A percentile compares a stretch with the other conserved stretches of the same genome.
phyloP scores from a whole-genome alignment of 2,888 invertebrate genomes.

The Bursaphelenchus okinawaensis region DNA sequence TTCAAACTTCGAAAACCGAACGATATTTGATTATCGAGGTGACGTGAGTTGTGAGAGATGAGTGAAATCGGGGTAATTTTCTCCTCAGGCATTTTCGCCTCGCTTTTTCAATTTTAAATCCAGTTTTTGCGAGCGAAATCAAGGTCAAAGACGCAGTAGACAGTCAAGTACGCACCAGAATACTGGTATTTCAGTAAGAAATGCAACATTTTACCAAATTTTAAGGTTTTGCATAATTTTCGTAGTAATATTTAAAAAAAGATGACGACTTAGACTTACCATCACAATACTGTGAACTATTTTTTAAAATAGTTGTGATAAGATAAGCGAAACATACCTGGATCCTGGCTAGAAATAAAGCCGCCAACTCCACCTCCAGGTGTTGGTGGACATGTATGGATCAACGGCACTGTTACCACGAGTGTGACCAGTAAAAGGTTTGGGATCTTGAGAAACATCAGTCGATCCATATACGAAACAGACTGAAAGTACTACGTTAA shows the following conservation, averaged over 20 bases:
- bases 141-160: background rate
- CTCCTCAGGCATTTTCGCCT: background rate
- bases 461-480: too few species aligned
- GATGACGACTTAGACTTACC: too few species aligned
- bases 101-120: background rate
- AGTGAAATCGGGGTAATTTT: background rate
- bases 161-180: background rate
- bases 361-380: conserved; percentile 25
- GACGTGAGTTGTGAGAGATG: too few species aligned
- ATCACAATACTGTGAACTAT: too few species aligned
- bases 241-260: too few species aligned
- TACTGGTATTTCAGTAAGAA: background rate
- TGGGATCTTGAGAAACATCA: background rate
- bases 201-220: background rate
- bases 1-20: too few species aligned
- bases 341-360: conserved; percentile 54
- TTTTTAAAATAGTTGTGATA: too few species aligned
- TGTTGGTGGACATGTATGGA: background rate
- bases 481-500: too few species aligned
- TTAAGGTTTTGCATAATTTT: background rate
- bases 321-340: conserved; percentile 42
- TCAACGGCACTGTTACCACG: background rate
- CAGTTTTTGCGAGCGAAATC: conserved; percentile 14
- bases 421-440: background rate
- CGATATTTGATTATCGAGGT: too few species aligned